phyloP scores from a whole-genome alignment of 1,140 invertebrate genomes.

The Popillia japonica region DNA sequence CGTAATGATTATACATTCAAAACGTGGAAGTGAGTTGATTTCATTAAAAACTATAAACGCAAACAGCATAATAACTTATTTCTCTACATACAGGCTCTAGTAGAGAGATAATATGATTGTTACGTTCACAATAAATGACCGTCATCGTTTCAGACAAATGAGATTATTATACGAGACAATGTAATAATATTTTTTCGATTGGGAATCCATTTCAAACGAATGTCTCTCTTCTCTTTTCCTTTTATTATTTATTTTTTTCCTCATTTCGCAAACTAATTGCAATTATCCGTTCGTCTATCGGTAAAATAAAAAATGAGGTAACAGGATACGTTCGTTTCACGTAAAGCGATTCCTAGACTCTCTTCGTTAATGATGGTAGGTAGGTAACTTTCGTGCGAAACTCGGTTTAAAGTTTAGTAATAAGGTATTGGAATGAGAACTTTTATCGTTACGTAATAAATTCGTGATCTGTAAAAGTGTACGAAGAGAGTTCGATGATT shows the following conservation, averaged over 20 bases:
- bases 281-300: not conserved
- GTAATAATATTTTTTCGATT: not conserved
- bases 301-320: not conserved
- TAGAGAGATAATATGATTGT: not conserved
- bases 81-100: too few species aligned
- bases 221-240: too few species aligned
- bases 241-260: too few species aligned
- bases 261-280: not conserved
- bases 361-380: not conserved
- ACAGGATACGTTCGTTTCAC: not conserved
- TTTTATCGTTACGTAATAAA: not conserved
- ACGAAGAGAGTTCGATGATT: too few species aligned
- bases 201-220: not conserved
- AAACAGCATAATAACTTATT: not conserved
- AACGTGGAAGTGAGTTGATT: not conserved
- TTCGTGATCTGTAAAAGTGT: not conserved
- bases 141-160: not conserved
- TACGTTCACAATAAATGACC: not conserved
- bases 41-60: not conserved
- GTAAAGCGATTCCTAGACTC: not conserved
- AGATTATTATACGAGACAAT: not conserved
- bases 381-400: conserved; percentile 4
- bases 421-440: not conserved
- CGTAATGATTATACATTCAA: not conserved
- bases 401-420: not conserved